phyloP scores from a whole-genome alignment of 2,113 vertebrate genomes.

The Toxotes chatareus region DNA sequence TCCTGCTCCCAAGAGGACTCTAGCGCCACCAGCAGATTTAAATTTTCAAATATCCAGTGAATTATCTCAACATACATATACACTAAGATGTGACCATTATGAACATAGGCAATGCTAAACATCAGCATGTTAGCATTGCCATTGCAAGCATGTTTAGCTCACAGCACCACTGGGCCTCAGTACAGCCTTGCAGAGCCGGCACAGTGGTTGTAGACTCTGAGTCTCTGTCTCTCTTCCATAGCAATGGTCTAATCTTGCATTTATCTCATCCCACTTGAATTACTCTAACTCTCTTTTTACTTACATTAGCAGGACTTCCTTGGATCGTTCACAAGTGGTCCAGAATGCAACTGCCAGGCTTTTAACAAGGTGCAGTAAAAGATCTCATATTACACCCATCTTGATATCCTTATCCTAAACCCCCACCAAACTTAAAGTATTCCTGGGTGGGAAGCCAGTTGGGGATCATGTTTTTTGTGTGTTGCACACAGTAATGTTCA shows the following conservation, averaged over 20 bases:
- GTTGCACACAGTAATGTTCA: neutral
- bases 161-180: too few relatives aligned
- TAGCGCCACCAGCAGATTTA: neutral
- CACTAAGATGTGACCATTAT: too few relatives aligned
- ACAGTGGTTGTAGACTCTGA: too few relatives aligned
- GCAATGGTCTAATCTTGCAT: neutral
- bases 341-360: slow-evolving; percentile 11
- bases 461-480: neutral
- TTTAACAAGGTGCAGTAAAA: slow-evolving; percentile 19
- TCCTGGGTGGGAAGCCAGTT: neutral
- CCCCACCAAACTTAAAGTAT: neutral
- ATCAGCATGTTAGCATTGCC: neutral
- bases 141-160: too few relatives aligned
- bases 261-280: slow-evolving; percentile 18
- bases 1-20: neutral
- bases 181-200: too few relatives aligned
- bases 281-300: slow-evolving; percentile 2
- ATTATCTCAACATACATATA: too few relatives aligned
- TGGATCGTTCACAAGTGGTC: slow-evolving; percentile 22
- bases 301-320: slow-evolving; percentile 48
- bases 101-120: neutral
- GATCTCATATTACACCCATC: slow-evolving; percentile 33
- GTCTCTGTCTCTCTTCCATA: neutral
- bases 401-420: neutral
- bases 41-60: neutral